Evolutionary conservation across 2,797 vertebrate species (phyloP).

Genomic region (Lepus townsendii): DNA sequence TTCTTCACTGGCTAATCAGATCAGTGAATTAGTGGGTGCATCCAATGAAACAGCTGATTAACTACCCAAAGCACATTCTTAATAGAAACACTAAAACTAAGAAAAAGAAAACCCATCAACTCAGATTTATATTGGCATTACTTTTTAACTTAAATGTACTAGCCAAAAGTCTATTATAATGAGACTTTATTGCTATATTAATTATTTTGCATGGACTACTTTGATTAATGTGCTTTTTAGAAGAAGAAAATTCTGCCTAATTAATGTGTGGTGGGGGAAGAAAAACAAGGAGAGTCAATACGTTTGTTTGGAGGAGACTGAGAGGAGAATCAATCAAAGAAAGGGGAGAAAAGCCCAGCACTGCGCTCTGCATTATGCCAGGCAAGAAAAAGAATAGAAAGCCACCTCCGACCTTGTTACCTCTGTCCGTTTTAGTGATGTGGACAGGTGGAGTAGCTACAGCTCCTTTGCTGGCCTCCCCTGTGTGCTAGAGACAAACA

Average conservation of each 20-base stretch:
- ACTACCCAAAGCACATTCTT: neutral
- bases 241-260: slow-evolving; percentile 57
- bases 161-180: slow-evolving; percentile 29
- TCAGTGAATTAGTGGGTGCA: slow-evolving; percentile 27
- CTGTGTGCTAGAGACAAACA: neutral
- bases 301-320: slow-evolving; percentile 17
- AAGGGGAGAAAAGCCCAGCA: neutral
- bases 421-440: slow-evolving; percentile 18
- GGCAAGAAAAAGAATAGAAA: neutral
- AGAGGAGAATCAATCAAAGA: slow-evolving; percentile 47
- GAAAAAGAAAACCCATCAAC: neutral
- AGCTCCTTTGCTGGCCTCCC: slow-evolving; percentile 30
- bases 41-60: slow-evolving; percentile 44
- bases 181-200: slow-evolving; percentile 24
- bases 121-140: slow-evolving; percentile 20
- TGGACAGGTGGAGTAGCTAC: slow-evolving; percentile 25
- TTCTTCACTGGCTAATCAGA: slow-evolving; percentile 42
- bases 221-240: slow-evolving; percentile 19
- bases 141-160: slow-evolving; percentile 45
- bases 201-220: slow-evolving; percentile 20
- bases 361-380: neutral
- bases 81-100: neutral
- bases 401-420: neutral
- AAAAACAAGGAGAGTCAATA: slow-evolving; percentile 17
- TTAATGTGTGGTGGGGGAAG: neutral